Evolutionary conservation across 2,797 vertebrate species (phyloP).

Genomic region (Anguilla marmorata): DNA sequence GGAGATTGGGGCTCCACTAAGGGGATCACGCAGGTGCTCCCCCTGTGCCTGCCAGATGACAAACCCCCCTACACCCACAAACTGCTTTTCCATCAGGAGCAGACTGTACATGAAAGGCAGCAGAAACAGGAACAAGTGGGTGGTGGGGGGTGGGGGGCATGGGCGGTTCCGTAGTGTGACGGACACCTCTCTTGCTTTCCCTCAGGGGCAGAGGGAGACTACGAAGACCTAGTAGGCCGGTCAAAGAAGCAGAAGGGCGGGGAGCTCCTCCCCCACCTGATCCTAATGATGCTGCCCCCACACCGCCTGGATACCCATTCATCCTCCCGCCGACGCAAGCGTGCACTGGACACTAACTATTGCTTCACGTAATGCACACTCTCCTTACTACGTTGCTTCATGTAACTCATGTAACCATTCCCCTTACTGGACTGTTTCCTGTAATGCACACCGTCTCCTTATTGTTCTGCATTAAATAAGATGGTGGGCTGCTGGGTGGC

Average conservation of each 20-base stretch:
- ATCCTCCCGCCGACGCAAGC: slow-evolving; percentile 80
- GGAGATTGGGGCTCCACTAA: neutral
- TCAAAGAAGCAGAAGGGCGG: slow-evolving; percentile 82
- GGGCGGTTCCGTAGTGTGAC: neutral
- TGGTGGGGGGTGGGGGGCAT: too few species aligned
- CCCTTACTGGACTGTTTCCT: neutral
- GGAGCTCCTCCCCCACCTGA: slow-evolving; percentile 80
- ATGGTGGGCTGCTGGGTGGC: too few species aligned
- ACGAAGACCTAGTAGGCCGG: slow-evolving; percentile 54
- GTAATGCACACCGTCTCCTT: neutral
- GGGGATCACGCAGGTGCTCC: neutral
- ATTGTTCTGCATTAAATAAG: neutral
- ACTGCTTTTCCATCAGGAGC: neutral
- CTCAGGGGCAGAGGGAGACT: slow-evolving; percentile 9
- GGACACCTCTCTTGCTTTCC: neutral
- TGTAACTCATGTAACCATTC: neutral
- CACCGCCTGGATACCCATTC: slow-evolving; percentile 79
- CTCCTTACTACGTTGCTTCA: neutral
- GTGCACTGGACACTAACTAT: slow-evolving; percentile 89
- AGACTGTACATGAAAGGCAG: neutral
- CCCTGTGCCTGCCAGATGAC: neutral
- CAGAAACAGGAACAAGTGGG: neutral
- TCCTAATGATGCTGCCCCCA: slow-evolving; percentile 91
- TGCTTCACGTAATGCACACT: slow-evolving; percentile 81
- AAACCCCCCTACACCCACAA: neutral